A percentile compares a stretch with the other conserved stretches of the same genome.
Conservation (phyloP, 1,140 invertebrate genomes). For the Drosophila jambulina region DNA sequence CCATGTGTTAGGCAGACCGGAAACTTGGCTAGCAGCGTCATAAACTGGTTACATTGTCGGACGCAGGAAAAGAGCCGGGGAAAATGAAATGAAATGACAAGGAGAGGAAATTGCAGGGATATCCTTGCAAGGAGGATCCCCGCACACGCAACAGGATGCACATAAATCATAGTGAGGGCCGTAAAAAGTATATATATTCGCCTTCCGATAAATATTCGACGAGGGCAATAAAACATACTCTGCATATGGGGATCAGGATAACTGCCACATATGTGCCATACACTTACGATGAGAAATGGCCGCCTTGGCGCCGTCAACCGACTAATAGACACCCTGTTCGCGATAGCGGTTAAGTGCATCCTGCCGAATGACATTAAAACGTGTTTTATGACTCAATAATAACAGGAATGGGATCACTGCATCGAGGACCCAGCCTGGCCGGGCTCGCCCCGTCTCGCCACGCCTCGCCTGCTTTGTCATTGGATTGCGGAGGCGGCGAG, state of each 20-base stretch:
- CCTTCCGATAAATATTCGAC: conserved; percentile 48
- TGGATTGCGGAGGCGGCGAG: conserved; percentile 33
- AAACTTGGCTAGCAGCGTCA: conserved; percentile 48
- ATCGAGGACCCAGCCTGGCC: background rate
- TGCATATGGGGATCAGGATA: conserved; percentile 43
- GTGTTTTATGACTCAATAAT: conserved; percentile 79
- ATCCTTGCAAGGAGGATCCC: conserved; percentile 14
- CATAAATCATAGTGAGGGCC: conserved; percentile 57
- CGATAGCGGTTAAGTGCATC: conserved; percentile 68
- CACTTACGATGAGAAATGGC: conserved; percentile 42
- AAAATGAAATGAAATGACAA: conserved; percentile 43
- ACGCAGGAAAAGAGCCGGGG: conserved; percentile 21
- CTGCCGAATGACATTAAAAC: conserved; percentile 69
- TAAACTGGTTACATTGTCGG: conserved; percentile 80
- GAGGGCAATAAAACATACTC: conserved; percentile 53
- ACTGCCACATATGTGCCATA: conserved; percentile 8
- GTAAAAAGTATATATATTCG: conserved; percentile 23
- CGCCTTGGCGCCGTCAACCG: conserved; percentile 35
- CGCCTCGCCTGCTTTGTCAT: conserved; percentile 10
- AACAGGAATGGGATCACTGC: conserved; percentile 5
- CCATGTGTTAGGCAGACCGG: conserved; percentile 33
- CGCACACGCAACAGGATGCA: conserved; percentile 74
- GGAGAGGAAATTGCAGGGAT: conserved; percentile 42
- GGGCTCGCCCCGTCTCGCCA: background rate
- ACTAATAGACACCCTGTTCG: conserved; percentile 58